Percentiles rank a stretch among this genome's conserved stretches.
Evolutionary conservation across 2,888 invertebrate genomes (phyloP).

Genomic region (Tubulanus polymorphus): DNA sequence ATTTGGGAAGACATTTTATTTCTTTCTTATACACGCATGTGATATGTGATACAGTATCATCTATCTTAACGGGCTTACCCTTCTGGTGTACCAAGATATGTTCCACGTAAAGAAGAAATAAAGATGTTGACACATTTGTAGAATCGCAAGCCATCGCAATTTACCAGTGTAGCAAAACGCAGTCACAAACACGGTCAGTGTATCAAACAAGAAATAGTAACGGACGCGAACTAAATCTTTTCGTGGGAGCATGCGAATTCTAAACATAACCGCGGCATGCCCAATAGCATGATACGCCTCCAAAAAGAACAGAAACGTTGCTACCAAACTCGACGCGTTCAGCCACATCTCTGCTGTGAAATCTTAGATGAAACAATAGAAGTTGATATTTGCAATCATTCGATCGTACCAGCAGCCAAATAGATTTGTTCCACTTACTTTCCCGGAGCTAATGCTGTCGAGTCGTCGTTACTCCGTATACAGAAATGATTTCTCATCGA

Average conservation of each 20-base stretch:
- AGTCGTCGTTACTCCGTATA: no score
- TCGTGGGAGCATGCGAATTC: slow-evolving; percentile 37
- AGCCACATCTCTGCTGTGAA: no score
- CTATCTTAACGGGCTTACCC: no score
- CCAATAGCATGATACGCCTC: slow-evolving; percentile 38
- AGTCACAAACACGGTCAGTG: slow-evolving; percentile 31
- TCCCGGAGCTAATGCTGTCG: no score
- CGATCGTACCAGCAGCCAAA: no score
- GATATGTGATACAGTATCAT: no score
- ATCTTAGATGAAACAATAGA: no score
- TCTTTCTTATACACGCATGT: no score
- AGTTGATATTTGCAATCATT: no score
- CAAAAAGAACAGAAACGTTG: slow-evolving; percentile 24
- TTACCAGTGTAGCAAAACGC: slow-evolving; percentile 31
- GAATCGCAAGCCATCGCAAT: slow-evolving; percentile 31
- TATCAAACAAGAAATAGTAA: slow-evolving; percentile 37
- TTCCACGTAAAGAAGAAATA: slow-evolving; percentile 42
- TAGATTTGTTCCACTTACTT: no score
- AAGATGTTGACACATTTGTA: slow-evolving; percentile 37
- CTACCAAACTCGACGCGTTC: slow-evolving; percentile 12
- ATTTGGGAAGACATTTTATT: no score
- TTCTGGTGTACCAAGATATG: slow-evolving; percentile 29
- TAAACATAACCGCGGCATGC: slow-evolving; percentile 33
- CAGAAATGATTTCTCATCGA: no score
- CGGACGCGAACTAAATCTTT: slow-evolving; percentile 39